These are phyloP conservation scores for Lepidurus packardi DNA, from an alignment of 1,140 invertebrate genomes.

Conservation along the genomic window DNA sequence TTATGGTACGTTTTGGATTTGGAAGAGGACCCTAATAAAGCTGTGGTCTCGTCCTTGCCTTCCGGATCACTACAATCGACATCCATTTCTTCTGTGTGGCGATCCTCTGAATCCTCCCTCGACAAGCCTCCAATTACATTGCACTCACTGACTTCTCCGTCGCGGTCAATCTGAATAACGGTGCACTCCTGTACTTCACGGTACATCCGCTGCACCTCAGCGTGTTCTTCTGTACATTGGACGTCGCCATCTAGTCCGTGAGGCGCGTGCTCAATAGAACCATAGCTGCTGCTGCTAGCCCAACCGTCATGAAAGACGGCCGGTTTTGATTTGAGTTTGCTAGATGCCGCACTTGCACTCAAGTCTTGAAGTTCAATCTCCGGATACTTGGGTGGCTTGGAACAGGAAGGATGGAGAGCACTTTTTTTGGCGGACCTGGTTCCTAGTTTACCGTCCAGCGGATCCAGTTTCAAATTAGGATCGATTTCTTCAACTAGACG, in stretches of 20 bases:
- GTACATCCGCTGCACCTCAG: not conserved
- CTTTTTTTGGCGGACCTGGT: not conserved
- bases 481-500: conserved; percentile 4
- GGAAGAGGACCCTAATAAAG: not conserved
- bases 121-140: not conserved
- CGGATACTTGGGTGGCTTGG: not conserved
- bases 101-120: not conserved
- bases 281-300: not conserved
- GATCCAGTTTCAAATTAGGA: conserved; percentile 12
- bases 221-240: not conserved
- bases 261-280: not conserved
- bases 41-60: conserved; percentile 12
- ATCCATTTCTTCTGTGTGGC: not conserved
- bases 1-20: conserved; percentile 1
- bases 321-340: not conserved
- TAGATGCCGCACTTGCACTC: not conserved
- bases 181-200: not conserved
- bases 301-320: not conserved
- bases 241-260: not conserved
- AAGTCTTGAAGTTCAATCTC: conserved; percentile 3
- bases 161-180: not conserved
- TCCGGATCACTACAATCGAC: conserved; percentile 9
- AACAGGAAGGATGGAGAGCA: not conserved
- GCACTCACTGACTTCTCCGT: not conserved
- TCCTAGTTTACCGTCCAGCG: not conserved